Conservation (phyloP, 1,140 invertebrate species). For the Cheumatopsyche charites region DNA sequence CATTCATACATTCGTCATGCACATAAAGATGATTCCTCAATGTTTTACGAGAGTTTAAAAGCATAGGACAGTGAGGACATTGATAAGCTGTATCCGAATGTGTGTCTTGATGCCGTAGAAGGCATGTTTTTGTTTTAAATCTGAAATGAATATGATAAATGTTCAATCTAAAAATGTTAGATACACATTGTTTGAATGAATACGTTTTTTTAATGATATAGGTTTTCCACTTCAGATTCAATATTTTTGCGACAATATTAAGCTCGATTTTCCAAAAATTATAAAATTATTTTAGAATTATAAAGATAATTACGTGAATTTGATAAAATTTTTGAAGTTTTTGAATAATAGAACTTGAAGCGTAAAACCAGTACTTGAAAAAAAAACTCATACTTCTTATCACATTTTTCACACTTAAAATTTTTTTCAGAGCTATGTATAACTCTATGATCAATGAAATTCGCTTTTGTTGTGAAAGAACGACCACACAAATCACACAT, state of each 20-base stretch:
- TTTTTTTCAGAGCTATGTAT: constrained; percentile 59
- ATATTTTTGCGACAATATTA: background rate
- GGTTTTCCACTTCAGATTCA: no score
- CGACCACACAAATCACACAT: constrained; percentile 44
- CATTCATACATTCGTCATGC: constrained; percentile 48
- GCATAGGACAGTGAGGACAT: constrained; percentile 56
- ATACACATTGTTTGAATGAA: background rate
- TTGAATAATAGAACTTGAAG: no score
- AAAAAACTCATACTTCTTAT: no score
- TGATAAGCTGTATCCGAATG: constrained; percentile 55
- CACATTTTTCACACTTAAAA: constrained; percentile 57
- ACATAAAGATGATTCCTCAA: constrained; percentile 58
- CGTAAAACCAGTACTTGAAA: no score
- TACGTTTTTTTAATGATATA: background rate
- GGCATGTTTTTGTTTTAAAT: constrained; percentile 41
- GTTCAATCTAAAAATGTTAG: no score
- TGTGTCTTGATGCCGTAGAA: constrained; percentile 51
- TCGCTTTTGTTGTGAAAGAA: constrained; percentile 38
- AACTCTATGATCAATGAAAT: constrained; percentile 45
- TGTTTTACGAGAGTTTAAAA: constrained; percentile 58
- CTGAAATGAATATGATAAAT: constrained; percentile 31
- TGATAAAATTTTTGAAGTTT: no score
- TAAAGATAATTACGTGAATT: no score
- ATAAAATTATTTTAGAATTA: no score
- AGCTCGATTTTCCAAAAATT: no score